phyloP scores from a whole-genome alignment of 2,113 vertebrate species.

The Acrocephalus kingi region DNA sequence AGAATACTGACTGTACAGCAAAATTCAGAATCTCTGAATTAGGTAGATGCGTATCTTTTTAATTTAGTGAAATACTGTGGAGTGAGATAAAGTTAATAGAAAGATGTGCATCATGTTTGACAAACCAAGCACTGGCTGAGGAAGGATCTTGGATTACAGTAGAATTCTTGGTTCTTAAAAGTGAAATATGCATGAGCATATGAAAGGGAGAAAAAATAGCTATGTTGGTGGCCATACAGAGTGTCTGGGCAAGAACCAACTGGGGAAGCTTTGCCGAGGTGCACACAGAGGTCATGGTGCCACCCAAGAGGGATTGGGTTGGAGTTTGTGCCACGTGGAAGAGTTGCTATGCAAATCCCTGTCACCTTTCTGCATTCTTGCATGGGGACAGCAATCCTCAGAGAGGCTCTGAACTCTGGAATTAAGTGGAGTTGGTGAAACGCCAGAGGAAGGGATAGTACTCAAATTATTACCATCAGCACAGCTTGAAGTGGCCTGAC shows the following conservation, averaged over 20 bases:
- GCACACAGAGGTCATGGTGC: neutral
- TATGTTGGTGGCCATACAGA: rapidly evolving
- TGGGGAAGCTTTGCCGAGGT: neutral
- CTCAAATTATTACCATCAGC: slow-evolving; percentile 34
- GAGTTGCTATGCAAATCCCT: neutral
- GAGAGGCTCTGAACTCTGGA: neutral
- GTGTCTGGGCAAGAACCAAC: neutral
- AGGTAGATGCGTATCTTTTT: slow-evolving; percentile 49
- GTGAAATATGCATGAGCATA: neutral
- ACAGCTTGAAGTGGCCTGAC: slow-evolving; percentile 36
- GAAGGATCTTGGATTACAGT: neutral
- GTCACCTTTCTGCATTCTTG: slow-evolving; percentile 13
- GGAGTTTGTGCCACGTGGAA: neutral
- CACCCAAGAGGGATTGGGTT: neutral
- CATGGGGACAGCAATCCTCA: neutral
- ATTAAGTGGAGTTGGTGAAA: slow-evolving; percentile 10
- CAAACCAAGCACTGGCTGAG: slow-evolving; percentile 1
- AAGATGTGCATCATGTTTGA: neutral
- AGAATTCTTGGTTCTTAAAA: neutral
- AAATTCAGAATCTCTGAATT: slow-evolving; percentile 47
- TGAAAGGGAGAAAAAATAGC: neutral
- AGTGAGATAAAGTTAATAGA: slow-evolving; percentile 35
- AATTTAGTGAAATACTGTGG: slow-evolving; percentile 39
- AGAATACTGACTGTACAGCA: slow-evolving; percentile 35
- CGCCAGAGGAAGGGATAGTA: slow-evolving; percentile 37